These are phyloP conservation scores for Dicranocentrus wangi DNA, from an alignment of 2,888 invertebrate species.

Conservation along the genomic window DNA sequence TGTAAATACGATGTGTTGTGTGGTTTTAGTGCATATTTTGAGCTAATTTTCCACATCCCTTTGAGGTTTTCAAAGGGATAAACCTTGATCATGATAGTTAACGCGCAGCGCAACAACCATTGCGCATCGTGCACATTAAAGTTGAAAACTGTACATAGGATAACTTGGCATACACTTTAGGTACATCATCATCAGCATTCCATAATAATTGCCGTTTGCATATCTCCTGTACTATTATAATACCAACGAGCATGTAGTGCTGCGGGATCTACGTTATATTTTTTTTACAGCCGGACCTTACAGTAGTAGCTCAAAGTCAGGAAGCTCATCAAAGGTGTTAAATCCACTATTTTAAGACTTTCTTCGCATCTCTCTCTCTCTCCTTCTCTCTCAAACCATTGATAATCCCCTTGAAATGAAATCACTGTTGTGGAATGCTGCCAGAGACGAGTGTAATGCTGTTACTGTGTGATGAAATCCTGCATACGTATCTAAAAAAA, in stretches of 20 bases:
- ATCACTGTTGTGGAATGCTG: not conserved
- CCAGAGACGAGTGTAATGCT: no score
- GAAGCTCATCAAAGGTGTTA: constrained; percentile 30
- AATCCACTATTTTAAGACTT: constrained; percentile 12
- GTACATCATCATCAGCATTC: not conserved
- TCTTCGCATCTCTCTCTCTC: constrained; percentile 10
- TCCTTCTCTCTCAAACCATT: constrained; percentile 31
- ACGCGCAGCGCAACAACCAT: no score
- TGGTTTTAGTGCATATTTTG: constrained; percentile 39
- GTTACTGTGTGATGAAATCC: not conserved
- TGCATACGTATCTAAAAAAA: not conserved
- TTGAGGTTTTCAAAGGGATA: constrained; percentile 58
- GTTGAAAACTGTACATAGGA: not conserved
- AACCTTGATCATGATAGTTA: constrained; percentile 48
- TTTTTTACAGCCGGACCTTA: constrained; percentile 2
- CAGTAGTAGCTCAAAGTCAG: constrained; percentile 1
- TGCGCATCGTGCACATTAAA: no score
- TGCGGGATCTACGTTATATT: not conserved
- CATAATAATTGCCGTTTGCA: no score
- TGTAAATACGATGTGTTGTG: constrained; percentile 25
- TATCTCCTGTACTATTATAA: no score
- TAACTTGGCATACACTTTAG: not conserved
- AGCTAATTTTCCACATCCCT: constrained; percentile 59
- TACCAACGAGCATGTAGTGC: no score
- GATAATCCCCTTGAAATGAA: constrained; percentile 30